Base-by-base conservation (phyloP, 2,113 vertebrate genomes). In the Zeus faber region DNA sequence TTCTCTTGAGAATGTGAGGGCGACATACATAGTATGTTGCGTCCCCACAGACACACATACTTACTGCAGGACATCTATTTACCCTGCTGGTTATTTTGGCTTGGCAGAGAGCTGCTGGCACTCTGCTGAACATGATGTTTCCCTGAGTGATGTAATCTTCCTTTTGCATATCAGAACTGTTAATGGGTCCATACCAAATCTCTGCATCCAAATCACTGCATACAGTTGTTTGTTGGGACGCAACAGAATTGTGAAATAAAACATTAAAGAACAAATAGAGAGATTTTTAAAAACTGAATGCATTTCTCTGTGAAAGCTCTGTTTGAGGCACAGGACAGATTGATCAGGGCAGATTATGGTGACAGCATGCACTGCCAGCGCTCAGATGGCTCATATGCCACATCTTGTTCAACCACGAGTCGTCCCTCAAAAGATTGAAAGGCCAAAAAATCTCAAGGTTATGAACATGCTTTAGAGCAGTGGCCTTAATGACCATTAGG, bases 1-100 rank as follows among this genome's bases (percentile, higher is more conserved):
- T 51, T 78, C 78, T 67, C 77, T 29, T 17, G 84, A 72, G 79
- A 54, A 54, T 59, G 76, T 47, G 57, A 49, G 54, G 56, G 48
- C 49, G 67, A 63, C 55, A 52, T 65, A 54, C 63, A 72, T 71
- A 56, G 26, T 61, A 63, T 83, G 83, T 68, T 40, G 23, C 53
- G 65, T 65, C 18, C 14, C 47, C 58, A 50, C 29, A 13, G 9
- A 35, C 50, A 24, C 29, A 58, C 17, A 58, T 24, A 50, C 50
- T 60, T 23, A 58, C 69, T 49, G 37, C 25, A 49, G 55, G 74
- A 54, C 62, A 66, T 67, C 45, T 62, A 48, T 74, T 77, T 70
- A 54, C 58, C 58, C 54, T 70, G n/a, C n/a, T n/a, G n/a, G n/a
- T n/a, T n/a, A n/a, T 50, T 77, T 63, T 53, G 40, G 23, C 45